Conservation (phyloP, 2,113 vertebrate genomes). For the Heteronetta atricapilla region DNA sequence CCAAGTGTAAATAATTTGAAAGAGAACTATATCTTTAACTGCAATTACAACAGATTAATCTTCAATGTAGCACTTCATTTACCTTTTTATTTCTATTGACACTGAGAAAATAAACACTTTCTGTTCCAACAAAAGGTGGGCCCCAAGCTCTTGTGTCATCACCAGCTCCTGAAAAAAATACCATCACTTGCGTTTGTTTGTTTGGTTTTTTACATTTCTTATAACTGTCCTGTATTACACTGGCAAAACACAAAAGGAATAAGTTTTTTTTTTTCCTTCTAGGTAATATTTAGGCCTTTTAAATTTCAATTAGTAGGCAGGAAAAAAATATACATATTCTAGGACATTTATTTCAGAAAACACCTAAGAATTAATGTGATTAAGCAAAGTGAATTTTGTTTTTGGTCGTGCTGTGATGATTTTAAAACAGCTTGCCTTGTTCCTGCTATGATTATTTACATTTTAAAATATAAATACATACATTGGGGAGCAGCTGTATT, state of each 20-base stretch:
- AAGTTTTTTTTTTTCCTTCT: not conserved
- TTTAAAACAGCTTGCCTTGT: not conserved
- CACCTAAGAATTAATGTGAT: not conserved
- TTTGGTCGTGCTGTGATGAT: not conserved
- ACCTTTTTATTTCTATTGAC: conserved; percentile 97
- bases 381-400: not conserved
- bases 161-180: conserved; percentile 82
- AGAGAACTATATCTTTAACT: not conserved
- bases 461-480: not conserved
- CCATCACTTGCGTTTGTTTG: not conserved
- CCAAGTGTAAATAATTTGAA: not conserved
- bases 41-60: not conserved
- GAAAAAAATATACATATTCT: not conserved
- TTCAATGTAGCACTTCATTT: not conserved
- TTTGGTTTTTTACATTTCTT: not conserved
- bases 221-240: not conserved
- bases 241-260: not conserved
- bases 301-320: not conserved
- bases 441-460: not conserved
- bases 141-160: conserved; percentile 96
- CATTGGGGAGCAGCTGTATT: no score
- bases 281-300: not conserved
- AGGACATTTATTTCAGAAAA: not conserved
- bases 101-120: conserved; percentile 95
- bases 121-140: conserved; percentile 86